These are phyloP conservation scores for Neoscelio sp. DNA, from an alignment of 2,888 invertebrate genomes.

Conservation along the genomic window DNA sequence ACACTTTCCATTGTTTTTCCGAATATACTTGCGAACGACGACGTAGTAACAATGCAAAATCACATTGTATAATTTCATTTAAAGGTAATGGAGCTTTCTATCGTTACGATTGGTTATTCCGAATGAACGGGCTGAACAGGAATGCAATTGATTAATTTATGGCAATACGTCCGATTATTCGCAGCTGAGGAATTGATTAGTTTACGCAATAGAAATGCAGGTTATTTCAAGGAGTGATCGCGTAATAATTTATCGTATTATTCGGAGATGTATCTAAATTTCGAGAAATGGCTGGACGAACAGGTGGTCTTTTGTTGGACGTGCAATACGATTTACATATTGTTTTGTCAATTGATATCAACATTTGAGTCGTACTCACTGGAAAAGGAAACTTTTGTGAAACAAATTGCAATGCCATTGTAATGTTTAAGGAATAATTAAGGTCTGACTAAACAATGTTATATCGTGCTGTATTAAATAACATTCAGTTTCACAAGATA, in stretches of 20 bases:
- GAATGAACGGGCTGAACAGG: conserved; percentile 18
- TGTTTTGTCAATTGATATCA: background rate
- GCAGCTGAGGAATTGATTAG: conserved; percentile 41
- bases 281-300: background rate
- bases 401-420: too few relatives aligned
- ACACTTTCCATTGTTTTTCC: conserved; percentile 38
- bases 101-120: conserved; percentile 43
- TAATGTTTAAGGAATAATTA: too few relatives aligned
- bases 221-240: conserved; percentile 43
- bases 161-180: conserved; percentile 52
- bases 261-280: background rate
- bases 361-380: background rate
- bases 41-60: conserved; percentile 41
- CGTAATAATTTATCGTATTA: conserved; percentile 19
- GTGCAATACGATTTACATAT: background rate
- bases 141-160: conserved; percentile 64
- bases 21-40: conserved; percentile 21
- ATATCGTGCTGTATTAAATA: too few relatives aligned
- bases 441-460: too few relatives aligned
- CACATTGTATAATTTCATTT: conserved; percentile 44
- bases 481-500: too few relatives aligned
- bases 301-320: background rate
- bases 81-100: conserved; percentile 63
- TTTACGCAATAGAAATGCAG: conserved; percentile 27
- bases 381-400: too few relatives aligned